A percentile compares a stretch with the other conserved stretches of the same genome.
Conservation (phyloP, 2,888 invertebrate genomes). For the Galeruca laticollis region DNA sequence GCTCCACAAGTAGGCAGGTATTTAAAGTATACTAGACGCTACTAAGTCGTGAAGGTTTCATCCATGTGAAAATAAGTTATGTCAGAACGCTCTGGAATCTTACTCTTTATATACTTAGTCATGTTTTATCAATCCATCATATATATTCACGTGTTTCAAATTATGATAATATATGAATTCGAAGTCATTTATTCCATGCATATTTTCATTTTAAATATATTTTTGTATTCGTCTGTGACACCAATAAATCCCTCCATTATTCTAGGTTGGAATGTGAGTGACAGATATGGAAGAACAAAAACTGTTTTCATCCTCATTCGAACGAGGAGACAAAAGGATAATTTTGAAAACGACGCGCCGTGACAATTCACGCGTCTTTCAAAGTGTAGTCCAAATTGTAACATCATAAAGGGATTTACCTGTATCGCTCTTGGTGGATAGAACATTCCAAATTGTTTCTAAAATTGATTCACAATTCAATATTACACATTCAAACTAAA, state of each 20-base stretch:
- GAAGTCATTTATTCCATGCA: no score
- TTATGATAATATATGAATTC: no score
- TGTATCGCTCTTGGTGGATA: constrained; percentile 9
- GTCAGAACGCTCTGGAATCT: no score
- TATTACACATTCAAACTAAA: not conserved
- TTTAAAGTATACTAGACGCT: no score
- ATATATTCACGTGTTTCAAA: no score
- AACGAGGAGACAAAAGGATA: constrained; percentile 27
- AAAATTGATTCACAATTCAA: not conserved
- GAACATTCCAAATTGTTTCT: not conserved
- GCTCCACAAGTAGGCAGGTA: no score
- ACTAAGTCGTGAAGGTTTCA: no score
- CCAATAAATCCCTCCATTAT: constrained; percentile 19
- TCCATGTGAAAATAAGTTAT: no score
- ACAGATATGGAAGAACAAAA: constrained; percentile 27
- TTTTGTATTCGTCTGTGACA: not conserved
- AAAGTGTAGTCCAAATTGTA: constrained; percentile 20
- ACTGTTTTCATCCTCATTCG: constrained; percentile 10
- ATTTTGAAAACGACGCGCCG: constrained; percentile 18
- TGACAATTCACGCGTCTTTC: constrained; percentile 27
- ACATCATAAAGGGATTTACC: constrained; percentile 27
- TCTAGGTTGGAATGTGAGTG: constrained; percentile 20
- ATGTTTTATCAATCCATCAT: no score
- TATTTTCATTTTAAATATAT: no score
- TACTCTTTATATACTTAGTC: no score